phyloP scores from a whole-genome alignment of 2,113 vertebrate species.

The Tupaia chinensis region DNA sequence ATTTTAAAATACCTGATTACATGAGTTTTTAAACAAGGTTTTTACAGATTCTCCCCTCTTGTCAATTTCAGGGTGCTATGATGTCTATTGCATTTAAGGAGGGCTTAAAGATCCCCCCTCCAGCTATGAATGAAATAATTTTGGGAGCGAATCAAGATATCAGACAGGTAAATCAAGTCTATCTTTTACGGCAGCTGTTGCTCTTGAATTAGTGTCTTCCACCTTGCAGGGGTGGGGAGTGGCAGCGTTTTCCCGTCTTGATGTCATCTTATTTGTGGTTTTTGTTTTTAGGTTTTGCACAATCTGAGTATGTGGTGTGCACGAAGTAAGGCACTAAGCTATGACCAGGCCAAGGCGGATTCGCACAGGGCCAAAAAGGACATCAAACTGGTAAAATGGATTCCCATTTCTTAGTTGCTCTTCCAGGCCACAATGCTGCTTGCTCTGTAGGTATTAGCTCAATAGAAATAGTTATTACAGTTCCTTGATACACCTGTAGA shows the following conservation, averaged over 20 bases:
- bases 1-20: slow-evolving; percentile 33
- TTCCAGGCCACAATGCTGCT: background rate
- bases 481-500: background rate
- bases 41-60: background rate
- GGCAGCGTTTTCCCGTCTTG: background rate
- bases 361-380: slow-evolving; percentile 96
- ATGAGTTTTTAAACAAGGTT: background rate
- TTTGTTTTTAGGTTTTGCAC: slow-evolving; percentile 92
- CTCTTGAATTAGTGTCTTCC: slow-evolving; percentile 10
- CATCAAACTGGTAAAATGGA: slow-evolving; percentile 91
- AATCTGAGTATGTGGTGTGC: slow-evolving; percentile 99
- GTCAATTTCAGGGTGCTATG: slow-evolving; percentile 94
- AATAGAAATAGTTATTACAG: background rate
- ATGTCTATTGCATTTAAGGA: slow-evolving; percentile 98
- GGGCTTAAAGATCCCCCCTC: slow-evolving; percentile 95
- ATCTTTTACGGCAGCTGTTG: background rate
- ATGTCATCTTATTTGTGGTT: slow-evolving; percentile 57
- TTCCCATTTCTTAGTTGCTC: slow-evolving; percentile 1
- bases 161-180: slow-evolving; percentile 92
- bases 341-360: slow-evolving; percentile 94
- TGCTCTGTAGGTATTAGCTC: background rate
- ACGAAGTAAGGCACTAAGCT: slow-evolving; percentile 93
- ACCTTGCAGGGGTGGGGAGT: background rate
- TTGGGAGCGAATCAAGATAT: slow-evolving; percentile 98
- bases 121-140: slow-evolving; percentile 98